Base-by-base conservation (phyloP, 2,888 invertebrate genomes). In the Nipponacmea schrenckii region DNA sequence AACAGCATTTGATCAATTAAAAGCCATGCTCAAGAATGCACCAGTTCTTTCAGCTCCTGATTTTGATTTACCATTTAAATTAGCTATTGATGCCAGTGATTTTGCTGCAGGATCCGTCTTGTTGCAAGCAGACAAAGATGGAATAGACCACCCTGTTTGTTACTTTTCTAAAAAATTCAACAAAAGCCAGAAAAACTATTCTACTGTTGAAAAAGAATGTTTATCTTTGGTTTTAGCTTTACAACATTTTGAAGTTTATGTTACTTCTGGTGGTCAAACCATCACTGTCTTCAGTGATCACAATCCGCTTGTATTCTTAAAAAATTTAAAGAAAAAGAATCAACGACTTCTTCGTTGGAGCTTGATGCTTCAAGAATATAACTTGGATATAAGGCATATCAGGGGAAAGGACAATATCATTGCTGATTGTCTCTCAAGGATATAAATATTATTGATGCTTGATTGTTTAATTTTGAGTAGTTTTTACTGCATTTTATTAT, bases 1-100 rank as follows among this genome's bases (percentile, higher is more conserved):
- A 66, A 44, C 70, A 1, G 80, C 84, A 17, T 86, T 87, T 64
- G 71, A 82, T 10, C 46, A 72, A 7, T 74, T 85, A 65, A 88
- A 87, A 64, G 17, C 63, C 0, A 44, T 77, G 20, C 56, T 80
- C 26, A 56, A 56, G 12, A 45, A 17, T n/a, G 17, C 44, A 26
- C 78, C 76, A 4, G 70, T 80, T 26, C 39, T 81, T 3, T 27
- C 20, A 31, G 65, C 71, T 31, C 64, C 75, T 10, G 46, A 70
- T 44, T 73, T 67, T 67, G 5, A 44, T 0, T 31, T 74, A 64
- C 72, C 66, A 20, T 77, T 79, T 67, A 75, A 72, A 62, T 17
- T 81, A 12, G 69, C 64, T 8, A 75, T 79, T 17, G 80, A 82
- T 76, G 81, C 80, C 12, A 78, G 78, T 73, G 79, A 77, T 67